Evolutionary conservation across 2,113 vertebrate genomes (phyloP).

Genomic region (Hoplias malabaricus): DNA sequence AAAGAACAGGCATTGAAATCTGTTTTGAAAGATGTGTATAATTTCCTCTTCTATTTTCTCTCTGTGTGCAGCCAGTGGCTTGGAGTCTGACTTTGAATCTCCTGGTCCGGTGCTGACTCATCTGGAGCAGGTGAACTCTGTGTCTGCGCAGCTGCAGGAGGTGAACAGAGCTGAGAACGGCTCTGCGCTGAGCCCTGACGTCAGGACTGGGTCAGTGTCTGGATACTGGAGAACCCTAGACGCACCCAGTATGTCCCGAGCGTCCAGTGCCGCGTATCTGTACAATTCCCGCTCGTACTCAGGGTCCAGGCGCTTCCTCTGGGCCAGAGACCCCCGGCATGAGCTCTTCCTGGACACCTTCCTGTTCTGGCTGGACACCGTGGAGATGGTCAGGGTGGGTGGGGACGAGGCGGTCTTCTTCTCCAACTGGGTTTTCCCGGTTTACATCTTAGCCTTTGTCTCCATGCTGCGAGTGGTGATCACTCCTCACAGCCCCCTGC

Average conservation of each 20-base stretch:
- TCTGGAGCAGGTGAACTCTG: conserved; percentile 63
- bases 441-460: conserved; percentile 75
- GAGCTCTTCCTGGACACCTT: conserved; percentile 72
- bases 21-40: background rate
- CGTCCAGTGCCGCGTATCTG: conserved; percentile 52
- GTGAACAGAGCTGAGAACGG: conserved; percentile 47
- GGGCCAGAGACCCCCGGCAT: conserved; percentile 63
- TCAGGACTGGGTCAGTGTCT: conserved; percentile 43
- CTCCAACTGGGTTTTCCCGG: conserved; percentile 75
- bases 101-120: conserved; percentile 65
- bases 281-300: conserved; percentile 59
- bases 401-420: conserved; percentile 60
- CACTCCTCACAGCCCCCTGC: conserved; percentile 67
- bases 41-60: background rate
- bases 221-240: conserved; percentile 33
- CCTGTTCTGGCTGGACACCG: conserved; percentile 79
- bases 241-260: background rate
- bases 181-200: conserved; percentile 22
- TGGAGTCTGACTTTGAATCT: conserved; percentile 56
- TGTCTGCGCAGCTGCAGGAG: conserved; percentile 58
- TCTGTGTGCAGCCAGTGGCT: conserved; percentile 53
- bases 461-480: conserved; percentile 72
- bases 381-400: conserved; percentile 77
- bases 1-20: too few species aligned
- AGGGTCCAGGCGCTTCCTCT: conserved; percentile 56